Percentiles rank a stretch among this genome's conserved stretches.
Conservation (phyloP, 2,888 invertebrate species). For the Pristionchus fissidentatus region DNA sequence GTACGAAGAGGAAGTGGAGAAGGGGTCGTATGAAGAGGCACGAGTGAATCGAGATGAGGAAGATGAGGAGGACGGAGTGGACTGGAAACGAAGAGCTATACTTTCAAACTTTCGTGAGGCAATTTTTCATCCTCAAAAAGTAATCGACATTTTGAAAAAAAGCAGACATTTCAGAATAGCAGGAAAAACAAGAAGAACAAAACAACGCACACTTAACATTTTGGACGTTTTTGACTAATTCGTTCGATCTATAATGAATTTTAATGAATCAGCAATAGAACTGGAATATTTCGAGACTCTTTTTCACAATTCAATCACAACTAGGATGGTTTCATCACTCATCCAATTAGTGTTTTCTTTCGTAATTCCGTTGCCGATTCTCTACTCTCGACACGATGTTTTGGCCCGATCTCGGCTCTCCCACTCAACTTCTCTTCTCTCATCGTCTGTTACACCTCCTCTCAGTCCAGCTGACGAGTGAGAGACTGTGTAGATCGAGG, state of each 20-base stretch:
- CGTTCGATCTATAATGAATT: no score
- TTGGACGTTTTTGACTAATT: not conserved
- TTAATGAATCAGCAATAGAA: no score
- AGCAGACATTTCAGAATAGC: not conserved
- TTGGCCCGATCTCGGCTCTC: slow-evolving; percentile 3
- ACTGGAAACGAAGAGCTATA: not conserved
- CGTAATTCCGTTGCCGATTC: slow-evolving; percentile 17
- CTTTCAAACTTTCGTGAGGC: not conserved
- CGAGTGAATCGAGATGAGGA: slow-evolving; percentile 53
- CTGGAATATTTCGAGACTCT: no score
- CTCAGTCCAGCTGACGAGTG: slow-evolving; percentile 18
- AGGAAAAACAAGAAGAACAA: not conserved
- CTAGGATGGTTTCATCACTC: no score
- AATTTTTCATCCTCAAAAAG: not conserved
- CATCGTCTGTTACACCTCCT: slow-evolving; percentile 21
- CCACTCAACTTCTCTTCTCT: not conserved
- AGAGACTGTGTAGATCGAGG: not conserved
- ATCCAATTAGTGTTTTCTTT: no score
- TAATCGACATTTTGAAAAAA: not conserved
- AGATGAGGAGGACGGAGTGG: slow-evolving; percentile 27
- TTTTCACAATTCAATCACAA: no score
- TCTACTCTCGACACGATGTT: slow-evolving; percentile 22
- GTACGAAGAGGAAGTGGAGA: slow-evolving; percentile 44
- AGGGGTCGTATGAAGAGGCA: slow-evolving; percentile 59
- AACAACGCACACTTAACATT: not conserved